Evolutionary conservation across 2,888 invertebrate genomes (phyloP).

Genomic region (Drosophila seclusa): DNA sequence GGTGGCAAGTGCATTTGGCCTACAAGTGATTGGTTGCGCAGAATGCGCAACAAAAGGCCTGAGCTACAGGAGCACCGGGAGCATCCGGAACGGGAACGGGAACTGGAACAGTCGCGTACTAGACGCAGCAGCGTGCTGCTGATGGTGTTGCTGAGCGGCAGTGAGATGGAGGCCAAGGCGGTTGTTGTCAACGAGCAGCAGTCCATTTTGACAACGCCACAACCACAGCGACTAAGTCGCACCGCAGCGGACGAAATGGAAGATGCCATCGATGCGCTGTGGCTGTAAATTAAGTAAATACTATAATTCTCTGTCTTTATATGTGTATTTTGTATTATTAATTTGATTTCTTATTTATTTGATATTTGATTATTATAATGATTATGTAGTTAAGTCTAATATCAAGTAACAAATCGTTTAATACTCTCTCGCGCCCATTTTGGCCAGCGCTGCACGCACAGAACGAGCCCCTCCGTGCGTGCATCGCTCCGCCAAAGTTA

Average conservation of each 20-base stretch:
- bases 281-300: conserved; percentile 51
- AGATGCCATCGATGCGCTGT: conserved; percentile 71
- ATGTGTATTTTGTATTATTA: conserved; percentile 6
- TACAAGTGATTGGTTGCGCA: conserved; percentile 73
- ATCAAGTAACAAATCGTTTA: conserved; percentile 35
- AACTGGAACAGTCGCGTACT: conserved; percentile 13
- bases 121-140: conserved; percentile 66
- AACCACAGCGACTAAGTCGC: conserved; percentile 41
- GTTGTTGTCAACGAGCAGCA: conserved; percentile 70
- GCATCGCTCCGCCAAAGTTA: conserved; percentile 40
- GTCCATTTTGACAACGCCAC: conserved; percentile 30
- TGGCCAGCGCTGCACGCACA: conserved; percentile 54
- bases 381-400: conserved; percentile 32
- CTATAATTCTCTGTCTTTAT: background rate
- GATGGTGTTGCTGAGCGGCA: conserved; percentile 69
- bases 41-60: conserved; percentile 58
- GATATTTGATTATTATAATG: background rate
- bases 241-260: conserved; percentile 59
- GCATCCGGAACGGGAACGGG: conserved; percentile 16
- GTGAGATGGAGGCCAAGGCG: conserved; percentile 70
- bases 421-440: conserved; percentile 35
- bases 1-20: conserved; percentile 71
- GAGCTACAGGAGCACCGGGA: conserved; percentile 13
- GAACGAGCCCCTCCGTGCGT: conserved; percentile 57
- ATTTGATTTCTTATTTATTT: background rate